Evolutionary conservation across 1,140 invertebrate species (phyloP).

Genomic region (Papilio machaon): DNA sequence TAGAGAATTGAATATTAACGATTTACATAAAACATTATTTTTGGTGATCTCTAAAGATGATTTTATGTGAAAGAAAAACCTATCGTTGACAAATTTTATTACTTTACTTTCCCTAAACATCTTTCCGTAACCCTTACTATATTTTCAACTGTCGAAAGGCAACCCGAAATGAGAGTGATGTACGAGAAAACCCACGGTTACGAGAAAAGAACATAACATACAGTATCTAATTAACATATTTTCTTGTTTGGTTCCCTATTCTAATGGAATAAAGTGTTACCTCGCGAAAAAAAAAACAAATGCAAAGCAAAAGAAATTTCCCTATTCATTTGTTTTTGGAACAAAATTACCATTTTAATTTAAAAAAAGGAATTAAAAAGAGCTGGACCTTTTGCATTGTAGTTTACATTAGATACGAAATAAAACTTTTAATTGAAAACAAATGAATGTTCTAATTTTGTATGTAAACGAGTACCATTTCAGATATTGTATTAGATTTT

Average conservation of each 20-base stretch:
- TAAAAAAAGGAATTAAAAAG: background rate
- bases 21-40: no score
- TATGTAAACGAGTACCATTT: background rate
- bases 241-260: background rate
- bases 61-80: background rate
- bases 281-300: background rate
- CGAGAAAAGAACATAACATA: background rate
- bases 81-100: background rate
- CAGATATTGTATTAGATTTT: background rate
- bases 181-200: background rate
- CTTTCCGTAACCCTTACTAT: background rate
- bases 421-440: constrained; percentile 17
- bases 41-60: background rate
- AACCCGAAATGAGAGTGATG: background rate
- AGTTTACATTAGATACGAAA: background rate
- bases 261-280: constrained; percentile 2
- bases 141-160: background rate
- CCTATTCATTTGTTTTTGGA: background rate
- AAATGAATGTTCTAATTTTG: background rate
- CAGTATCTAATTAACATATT: constrained; percentile 15
- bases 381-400: background rate
- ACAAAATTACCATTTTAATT: constrained; percentile 17
- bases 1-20: no score
- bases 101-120: background rate
- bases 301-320: background rate